Evolutionary conservation across 2,888 invertebrate species (phyloP), one percentile per base, ranked within the genome.

Genomic region (Papilio elwesi): DNA sequence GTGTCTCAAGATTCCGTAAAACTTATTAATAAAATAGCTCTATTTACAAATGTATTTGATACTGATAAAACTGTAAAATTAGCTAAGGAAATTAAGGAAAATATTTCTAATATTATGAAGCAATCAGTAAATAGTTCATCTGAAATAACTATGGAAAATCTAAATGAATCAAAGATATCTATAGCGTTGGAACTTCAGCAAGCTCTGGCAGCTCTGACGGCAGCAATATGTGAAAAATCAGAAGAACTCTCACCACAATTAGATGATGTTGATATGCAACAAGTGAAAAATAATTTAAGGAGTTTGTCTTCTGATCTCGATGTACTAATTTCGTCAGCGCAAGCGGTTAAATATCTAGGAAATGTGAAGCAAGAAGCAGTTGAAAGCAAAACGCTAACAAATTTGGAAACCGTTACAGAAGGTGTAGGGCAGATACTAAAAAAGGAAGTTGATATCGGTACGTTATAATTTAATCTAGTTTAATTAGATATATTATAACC

Each of bases 61-160:
- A 38, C 36, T 9, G 57, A 68, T 0, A 48, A 59, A 36, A 15
- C 47, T n/a, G 47, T 68, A 1, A 49, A 68, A 13, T 10, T 68
- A n/a, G 68, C 68, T 7, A 57, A 47, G n/a, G 49, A 68, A 36
- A n/a, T 68, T 5, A 68, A 68, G n/a, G 57, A 49, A 59, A 57
- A 68, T 36, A 68, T 68, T 48, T 15, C 59, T 38, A 43, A 10
- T 43, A 62, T 62, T 43, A 43, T 43, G 59, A 7, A 10, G 15
- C 10, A n/a, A 10, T 43, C 68, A 47, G 55, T 26, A 57, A 48
- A 47, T 12, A 16, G 13, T 7, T 12, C 13, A 13, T 48, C 47
- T 15, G 26, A 55, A 55, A 6, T 13, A 26, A 16, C 43, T 13
- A n/a, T 8, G 13, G 48, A 68, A 47, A 49, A 68, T 57, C 13